Evolutionary conservation across 1,140 invertebrate genomes (phyloP), one percentile per base, ranked within the genome.

Genomic region (Tyrophagus putrescentiae): DNA sequence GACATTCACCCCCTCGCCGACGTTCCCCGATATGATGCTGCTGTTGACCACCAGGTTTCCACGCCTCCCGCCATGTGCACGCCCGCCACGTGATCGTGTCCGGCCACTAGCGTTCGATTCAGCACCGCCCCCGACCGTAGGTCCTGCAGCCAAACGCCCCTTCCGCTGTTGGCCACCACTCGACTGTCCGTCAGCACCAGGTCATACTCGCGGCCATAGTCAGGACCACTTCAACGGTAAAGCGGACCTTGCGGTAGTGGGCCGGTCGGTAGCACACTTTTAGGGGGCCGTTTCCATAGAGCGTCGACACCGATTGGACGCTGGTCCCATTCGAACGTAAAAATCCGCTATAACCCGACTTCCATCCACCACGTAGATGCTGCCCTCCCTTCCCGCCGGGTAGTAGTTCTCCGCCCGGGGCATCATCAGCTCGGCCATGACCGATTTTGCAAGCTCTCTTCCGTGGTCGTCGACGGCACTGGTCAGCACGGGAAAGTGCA

Each of bases 1-100:
- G 3, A 96, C 83, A 23, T 78, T 77, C 7, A 79, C 69, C 13
- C 80, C 80, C 67, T 80, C 78, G 6, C 78, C 94, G 67, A 83
- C 79, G 71, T 98, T 99, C 65, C 89, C 84, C 0, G 80, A 82
- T 36, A 98, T 85, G 66, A 83, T 78, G 62, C 85, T 89, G 64
- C 83, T 80, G 4, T 91, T 94, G 2, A 99, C 78, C 67, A 97
- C 91, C 0, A 98, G 80, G 68, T 93, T 85, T n/a, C 87, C 87
- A 82, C 85, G 0, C 92, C 92, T 62, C 77, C 82, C 0, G 81
- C 74, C 4, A 96, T 79, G 67, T 93, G 85, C 6, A 95, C 75
- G 1, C 91, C 92, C 6, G 87, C 87, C 7, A 87, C 79, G 67
- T 92, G 84, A 62, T 83, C 82, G 68, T 93, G 94, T 61, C 84